A percentile compares a stretch with the other conserved stretches of the same genome.
Evolutionary conservation across 2,888 invertebrate genomes (phyloP).

Genomic region (Dysmachus trigonus): DNA sequence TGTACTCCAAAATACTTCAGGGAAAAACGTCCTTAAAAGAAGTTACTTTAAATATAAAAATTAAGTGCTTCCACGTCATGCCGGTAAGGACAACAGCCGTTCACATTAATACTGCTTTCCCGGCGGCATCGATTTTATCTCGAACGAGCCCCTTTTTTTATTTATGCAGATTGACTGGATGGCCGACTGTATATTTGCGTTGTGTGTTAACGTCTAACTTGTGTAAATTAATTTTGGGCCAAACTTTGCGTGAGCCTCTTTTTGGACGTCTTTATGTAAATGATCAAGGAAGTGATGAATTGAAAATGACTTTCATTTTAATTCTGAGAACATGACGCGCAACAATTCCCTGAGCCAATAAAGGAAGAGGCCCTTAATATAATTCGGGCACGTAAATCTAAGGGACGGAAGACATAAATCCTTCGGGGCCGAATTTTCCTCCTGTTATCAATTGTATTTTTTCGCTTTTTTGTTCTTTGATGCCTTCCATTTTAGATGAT

Average conservation of each 20-base stretch:
- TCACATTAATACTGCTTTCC: background rate
- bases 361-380: conserved; percentile 7
- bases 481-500: background rate
- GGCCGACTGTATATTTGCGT: background rate
- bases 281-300: conserved; percentile 33
- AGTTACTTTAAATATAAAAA: background rate
- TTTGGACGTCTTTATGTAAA: conserved; percentile 34
- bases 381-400: conserved; percentile 36
- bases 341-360: conserved; percentile 24
- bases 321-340: conserved; percentile 32
- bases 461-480: background rate
- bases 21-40: background rate
- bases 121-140: background rate
- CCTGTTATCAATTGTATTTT: conserved; percentile 13
- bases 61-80: background rate
- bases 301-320: conserved; percentile 40
- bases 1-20: background rate
- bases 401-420: conserved; percentile 38
- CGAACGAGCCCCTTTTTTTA: background rate
- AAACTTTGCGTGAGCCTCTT: conserved; percentile 12
- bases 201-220: background rate
- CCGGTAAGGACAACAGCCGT: background rate
- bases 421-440: conserved; percentile 16
- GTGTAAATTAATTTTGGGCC: conserved; percentile 10
- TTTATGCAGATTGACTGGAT: background rate